These are phyloP conservation scores for Urocolius indicus DNA, from an alignment of 2,113 vertebrate genomes.

Conservation along the genomic window DNA sequence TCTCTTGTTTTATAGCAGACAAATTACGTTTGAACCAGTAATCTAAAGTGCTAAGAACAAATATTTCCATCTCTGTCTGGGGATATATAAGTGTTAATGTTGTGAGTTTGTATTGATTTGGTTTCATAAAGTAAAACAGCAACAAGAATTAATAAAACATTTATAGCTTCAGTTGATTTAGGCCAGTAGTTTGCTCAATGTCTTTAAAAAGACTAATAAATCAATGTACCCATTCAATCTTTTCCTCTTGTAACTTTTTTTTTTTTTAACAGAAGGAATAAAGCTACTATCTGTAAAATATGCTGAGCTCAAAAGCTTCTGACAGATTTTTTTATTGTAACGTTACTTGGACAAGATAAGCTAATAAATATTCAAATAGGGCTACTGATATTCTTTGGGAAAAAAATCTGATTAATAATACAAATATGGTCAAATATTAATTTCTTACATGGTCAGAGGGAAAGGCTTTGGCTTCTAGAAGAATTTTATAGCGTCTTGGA, in stretches of 20 bases:
- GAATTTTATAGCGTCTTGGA: slow-evolving; percentile 86
- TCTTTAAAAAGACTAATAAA: slow-evolving; percentile 77
- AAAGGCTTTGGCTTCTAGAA: slow-evolving; percentile 93
- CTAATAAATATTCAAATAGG: slow-evolving; percentile 74
- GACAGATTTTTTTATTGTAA: slow-evolving; percentile 71
- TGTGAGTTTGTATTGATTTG: slow-evolving; percentile 69
- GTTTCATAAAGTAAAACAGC: slow-evolving; percentile 75
- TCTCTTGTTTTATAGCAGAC: slow-evolving; percentile 46
- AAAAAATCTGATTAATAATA: slow-evolving; percentile 67
- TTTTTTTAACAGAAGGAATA: slow-evolving; percentile 76
- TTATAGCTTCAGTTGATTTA: slow-evolving; percentile 76
- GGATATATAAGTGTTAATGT: slow-evolving; percentile 65
- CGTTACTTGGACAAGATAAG: slow-evolving; percentile 58
- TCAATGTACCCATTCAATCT: slow-evolving; percentile 72
- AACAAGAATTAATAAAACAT: slow-evolving; percentile 81
- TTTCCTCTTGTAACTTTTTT: slow-evolving; percentile 66
- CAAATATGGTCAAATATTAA: slow-evolving; percentile 72
- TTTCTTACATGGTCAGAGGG: slow-evolving; percentile 94
- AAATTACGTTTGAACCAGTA: slow-evolving; percentile 64
- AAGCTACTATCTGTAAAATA: slow-evolving; percentile 70
- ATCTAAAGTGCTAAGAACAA: slow-evolving; percentile 48
- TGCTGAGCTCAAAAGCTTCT: slow-evolving; percentile 69
- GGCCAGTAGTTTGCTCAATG: slow-evolving; percentile 64
- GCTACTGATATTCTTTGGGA: slow-evolving; percentile 38
- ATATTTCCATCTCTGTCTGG: slow-evolving; percentile 60